phyloP scores from a whole-genome alignment of 1,140 invertebrate genomes.

The Lineus longissimus region DNA sequence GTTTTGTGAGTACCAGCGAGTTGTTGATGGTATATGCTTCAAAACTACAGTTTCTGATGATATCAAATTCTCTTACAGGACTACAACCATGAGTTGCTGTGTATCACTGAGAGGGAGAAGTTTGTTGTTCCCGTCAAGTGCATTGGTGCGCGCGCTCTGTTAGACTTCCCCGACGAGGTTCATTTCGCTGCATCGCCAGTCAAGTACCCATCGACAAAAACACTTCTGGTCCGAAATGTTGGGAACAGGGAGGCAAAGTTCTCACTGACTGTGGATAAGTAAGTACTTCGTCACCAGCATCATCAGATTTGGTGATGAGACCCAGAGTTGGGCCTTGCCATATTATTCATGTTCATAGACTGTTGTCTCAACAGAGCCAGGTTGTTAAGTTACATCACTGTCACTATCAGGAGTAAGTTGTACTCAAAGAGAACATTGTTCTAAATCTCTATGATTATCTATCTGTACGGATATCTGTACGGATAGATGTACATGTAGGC shows the following conservation, averaged over 20 bases:
- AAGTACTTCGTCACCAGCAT: constrained; percentile 22
- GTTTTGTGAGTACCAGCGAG: no score
- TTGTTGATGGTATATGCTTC: no score
- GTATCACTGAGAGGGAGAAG: constrained; percentile 53
- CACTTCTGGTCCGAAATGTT: constrained; percentile 53
- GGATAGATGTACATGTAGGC: no score
- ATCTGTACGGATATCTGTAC: no score
- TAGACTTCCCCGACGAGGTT: constrained; percentile 55
- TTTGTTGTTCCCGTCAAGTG: constrained; percentile 52
- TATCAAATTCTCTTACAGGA: constrained; percentile 36
- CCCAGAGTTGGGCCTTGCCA: no score
- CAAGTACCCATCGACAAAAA: constrained; percentile 46
- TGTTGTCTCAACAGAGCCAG: no score
- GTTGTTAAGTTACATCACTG: no score
- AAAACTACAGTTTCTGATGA: no score
- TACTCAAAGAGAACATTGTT: no score
- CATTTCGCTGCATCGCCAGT: constrained; percentile 49
- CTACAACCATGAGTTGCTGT: constrained; percentile 52
- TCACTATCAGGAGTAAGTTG: no score
- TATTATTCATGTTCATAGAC: no score
- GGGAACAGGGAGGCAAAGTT: constrained; percentile 53
- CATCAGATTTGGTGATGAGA: background rate
- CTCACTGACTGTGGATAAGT: constrained; percentile 43
- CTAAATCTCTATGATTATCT: no score
- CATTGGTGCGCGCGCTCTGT: constrained; percentile 50